Conservation (phyloP, 2,888 invertebrate species). For the Erannis defoliaria region DNA sequence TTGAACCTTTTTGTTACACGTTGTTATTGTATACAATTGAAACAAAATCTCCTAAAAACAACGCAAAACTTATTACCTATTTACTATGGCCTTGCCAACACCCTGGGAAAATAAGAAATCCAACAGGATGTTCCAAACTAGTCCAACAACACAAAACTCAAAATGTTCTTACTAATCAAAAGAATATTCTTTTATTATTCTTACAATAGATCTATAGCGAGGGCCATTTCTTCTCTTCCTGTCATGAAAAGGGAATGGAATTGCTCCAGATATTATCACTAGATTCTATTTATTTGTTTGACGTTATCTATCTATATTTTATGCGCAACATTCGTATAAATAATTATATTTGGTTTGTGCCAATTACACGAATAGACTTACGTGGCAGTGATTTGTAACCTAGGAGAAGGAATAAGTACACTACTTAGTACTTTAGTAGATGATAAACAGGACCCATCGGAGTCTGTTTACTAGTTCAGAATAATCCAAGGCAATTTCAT, state of each 20-base stretch:
- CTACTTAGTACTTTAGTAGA: slow-evolving; percentile 3
- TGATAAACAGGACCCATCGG: slow-evolving; percentile 10
- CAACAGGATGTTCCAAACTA: too few species aligned
- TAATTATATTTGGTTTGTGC: slow-evolving; percentile 5
- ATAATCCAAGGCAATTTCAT: slow-evolving; percentile 20
- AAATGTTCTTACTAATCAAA: too few species aligned
- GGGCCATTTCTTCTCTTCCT: not conserved
- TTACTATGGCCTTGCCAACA: too few species aligned
- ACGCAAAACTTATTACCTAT: too few species aligned
- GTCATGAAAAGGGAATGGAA: not conserved
- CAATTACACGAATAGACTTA: not conserved
- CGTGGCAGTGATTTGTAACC: not conserved
- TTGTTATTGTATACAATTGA: too few species aligned
- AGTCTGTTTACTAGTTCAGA: slow-evolving; percentile 16
- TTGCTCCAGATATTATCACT: not conserved
- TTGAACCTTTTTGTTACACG: too few species aligned
- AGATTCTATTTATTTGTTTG: not conserved
- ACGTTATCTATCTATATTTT: not conserved
- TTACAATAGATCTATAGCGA: not conserved
- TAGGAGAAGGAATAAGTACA: slow-evolving; percentile 2
- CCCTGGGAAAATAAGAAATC: too few species aligned
- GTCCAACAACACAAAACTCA: too few species aligned
- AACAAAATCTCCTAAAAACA: too few species aligned
- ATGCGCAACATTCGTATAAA: not conserved
- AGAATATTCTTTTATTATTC: too few species aligned